Evolutionary conservation across 2,797 vertebrate species (phyloP), one percentile per base, ranked within the genome.

Genomic region (Sandelia bainsii): DNA sequence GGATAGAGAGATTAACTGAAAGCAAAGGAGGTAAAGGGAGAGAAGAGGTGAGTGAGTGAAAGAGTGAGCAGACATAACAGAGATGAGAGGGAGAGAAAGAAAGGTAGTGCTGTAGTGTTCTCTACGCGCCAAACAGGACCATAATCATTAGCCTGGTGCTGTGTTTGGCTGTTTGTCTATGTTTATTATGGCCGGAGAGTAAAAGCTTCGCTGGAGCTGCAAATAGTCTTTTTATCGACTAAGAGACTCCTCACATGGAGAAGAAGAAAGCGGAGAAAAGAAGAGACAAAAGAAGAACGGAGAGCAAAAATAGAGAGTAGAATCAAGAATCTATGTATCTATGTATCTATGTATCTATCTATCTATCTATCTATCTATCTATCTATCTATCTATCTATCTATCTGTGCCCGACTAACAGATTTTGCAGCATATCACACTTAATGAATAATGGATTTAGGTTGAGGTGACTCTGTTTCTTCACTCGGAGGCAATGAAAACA

Each of bases 381-480:
- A 19, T 77, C 40, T 0, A 6, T 63, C 75, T 11, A 6, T 75
- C 62, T 0, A 6, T 71, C 56, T 19, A 22, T 62, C 65, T 25
- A 27, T 62, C 62, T 14, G 27, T 53, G n/a, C n/a, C n/a, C n/a
- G n/a, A n/a, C n/a, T n/a, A n/a, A 6, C 74, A 60, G 48, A 62
- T 62, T 80, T 74, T 66, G 72, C 79, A 16, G 58, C 73, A 48
- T 70, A 81, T 83, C 69, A 56, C 8, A 10, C 72, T 70, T 66
- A 37, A 89, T 91, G 82, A 91, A 91, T 90, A 86, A 89, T 91
- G 87, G 79, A 90, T 91, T 73, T 90, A 81, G 86, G 82, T 82
- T 87, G 85, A 90, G 86, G 88, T 90, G 87, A 79, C 77, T 74
- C 51, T 60, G 69, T 69, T 73, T 76, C 77, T 86, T 62, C 63